Base-by-base conservation (phyloP, 2,888 invertebrate species). In the Drosophila birchii region DNA sequence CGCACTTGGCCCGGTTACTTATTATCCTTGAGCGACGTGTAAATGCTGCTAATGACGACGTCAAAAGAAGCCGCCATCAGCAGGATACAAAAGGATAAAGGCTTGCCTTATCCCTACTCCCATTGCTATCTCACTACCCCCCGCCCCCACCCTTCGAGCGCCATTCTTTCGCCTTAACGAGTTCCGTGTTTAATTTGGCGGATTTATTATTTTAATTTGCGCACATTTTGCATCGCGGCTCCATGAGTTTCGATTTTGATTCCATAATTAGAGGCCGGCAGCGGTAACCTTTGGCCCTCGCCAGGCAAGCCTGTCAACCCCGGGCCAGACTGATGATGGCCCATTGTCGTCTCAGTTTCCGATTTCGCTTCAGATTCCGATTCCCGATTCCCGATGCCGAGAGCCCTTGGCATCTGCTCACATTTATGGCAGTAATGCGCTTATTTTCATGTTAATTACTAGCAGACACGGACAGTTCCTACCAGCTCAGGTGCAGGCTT, bases 181-280 rank as follows among this genome's bases (percentile, higher is more conserved):
- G 75, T 78, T 81, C 76, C 81, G 73, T 76, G 73, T 84, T 86
- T 79, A 86, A 86, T 84, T 86, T 80, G 69, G 75, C 71, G 59
- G 84, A 86, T 86, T 88, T 86, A 88, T 86, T 88, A 88, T 86
- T 86, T 88, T 86, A 86, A 86, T 86, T 86, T 88, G 83, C 86
- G 79, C 76, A 72, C 79, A 80, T 78, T 88, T 71, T 47, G 47
- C 29, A 78, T 78, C 60, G 67, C 47, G 39, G 6, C 32, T 44
- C 55, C 45, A 53, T 54, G 57, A 63, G 56, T 75, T 86, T 81
- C 81, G 87, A 84, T 86, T 85, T 78, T 81, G 78, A 81, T 78
- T 77, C 66, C 75, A 77, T 82, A 85, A 87, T 87, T 78, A 80
- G 80, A 64, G 60, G 54, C 57, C 43, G 36, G n/a, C 38, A 54